Evolutionary conservation across 2,113 vertebrate genomes (phyloP).

Genomic region (Plotosus lineatus): DNA sequence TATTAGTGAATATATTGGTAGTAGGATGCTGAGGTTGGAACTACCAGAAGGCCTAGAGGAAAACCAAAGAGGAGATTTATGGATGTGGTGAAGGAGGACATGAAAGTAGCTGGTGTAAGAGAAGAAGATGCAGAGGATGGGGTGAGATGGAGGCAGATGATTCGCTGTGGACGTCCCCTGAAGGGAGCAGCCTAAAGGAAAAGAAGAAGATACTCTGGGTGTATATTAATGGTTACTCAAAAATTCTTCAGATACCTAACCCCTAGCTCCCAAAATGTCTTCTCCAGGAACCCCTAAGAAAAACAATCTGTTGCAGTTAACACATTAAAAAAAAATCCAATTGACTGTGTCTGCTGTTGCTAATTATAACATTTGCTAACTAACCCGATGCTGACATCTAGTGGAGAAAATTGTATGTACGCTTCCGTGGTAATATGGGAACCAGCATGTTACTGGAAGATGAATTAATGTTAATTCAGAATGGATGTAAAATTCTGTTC

Average conservation of each 20-base stretch:
- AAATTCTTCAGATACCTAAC: neutral
- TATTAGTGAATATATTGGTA: too few species aligned
- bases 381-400: slow-evolving; percentile 66
- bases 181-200: too few species aligned
- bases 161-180: too few species aligned
- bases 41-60: too few species aligned
- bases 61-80: too few species aligned
- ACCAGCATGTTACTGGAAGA: neutral
- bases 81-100: too few species aligned
- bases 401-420: slow-evolving; percentile 58
- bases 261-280: neutral
- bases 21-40: too few species aligned
- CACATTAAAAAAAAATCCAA: neutral
- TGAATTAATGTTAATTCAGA: neutral
- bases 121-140: too few species aligned
- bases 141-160: too few species aligned
- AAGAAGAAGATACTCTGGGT: too few species aligned
- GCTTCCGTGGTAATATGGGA: neutral
- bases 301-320: neutral
- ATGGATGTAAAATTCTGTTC: neutral
- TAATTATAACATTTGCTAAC: too few species aligned
- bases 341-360: neutral
- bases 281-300: neutral
- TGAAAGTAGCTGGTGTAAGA: too few species aligned
- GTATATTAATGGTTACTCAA: neutral